These are phyloP conservation scores for Poeciliopsis presidionis DNA, from an alignment of 2,797 vertebrate species.

Conservation along the genomic window DNA sequence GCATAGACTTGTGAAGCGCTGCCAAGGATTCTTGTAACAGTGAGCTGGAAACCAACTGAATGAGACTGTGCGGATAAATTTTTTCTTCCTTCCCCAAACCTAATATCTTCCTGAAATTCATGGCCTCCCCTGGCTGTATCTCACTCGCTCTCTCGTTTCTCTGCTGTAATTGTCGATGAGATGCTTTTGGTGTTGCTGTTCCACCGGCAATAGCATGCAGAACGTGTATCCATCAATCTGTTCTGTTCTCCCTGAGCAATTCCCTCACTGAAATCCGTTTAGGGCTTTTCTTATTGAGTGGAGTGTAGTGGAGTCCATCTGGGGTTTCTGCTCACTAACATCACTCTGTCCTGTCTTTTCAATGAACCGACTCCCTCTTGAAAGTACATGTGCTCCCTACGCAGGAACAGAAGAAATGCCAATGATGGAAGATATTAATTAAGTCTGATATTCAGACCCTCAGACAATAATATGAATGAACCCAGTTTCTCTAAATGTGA, in stretches of 20 bases:
- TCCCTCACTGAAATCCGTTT: constrained; percentile 85
- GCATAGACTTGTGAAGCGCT: constrained; percentile 55
- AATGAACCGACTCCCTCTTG: constrained; percentile 81
- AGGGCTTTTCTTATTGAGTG: constrained; percentile 83
- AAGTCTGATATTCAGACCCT: constrained; percentile 32
- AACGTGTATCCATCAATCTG: constrained; percentile 86
- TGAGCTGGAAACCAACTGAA: constrained; percentile 51
- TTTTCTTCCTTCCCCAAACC: constrained; percentile 53
- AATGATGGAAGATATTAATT: constrained; percentile 51
- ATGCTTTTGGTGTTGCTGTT: constrained; percentile 77
- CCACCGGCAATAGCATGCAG: constrained; percentile 82
- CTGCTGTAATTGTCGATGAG: constrained; percentile 83
- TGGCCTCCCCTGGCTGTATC: constrained; percentile 69
- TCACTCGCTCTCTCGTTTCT: constrained; percentile 32
- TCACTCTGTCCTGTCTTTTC: constrained; percentile 83
- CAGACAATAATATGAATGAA: neutral
- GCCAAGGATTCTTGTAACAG: constrained; percentile 58
- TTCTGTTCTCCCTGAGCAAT: constrained; percentile 83
- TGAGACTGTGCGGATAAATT: constrained; percentile 57
- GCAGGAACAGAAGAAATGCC: constrained; percentile 37
- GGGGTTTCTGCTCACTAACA: constrained; percentile 82
- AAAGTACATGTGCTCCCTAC: constrained; percentile 52
- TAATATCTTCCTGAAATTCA: constrained; percentile 76
- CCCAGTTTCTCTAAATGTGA: neutral
- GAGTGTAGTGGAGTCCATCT: constrained; percentile 82